A percentile compares a stretch with the other conserved stretches of the same genome.
Evolutionary conservation across 2,888 invertebrate species (phyloP).

Genomic region (Nephrotoma guestfalica): DNA sequence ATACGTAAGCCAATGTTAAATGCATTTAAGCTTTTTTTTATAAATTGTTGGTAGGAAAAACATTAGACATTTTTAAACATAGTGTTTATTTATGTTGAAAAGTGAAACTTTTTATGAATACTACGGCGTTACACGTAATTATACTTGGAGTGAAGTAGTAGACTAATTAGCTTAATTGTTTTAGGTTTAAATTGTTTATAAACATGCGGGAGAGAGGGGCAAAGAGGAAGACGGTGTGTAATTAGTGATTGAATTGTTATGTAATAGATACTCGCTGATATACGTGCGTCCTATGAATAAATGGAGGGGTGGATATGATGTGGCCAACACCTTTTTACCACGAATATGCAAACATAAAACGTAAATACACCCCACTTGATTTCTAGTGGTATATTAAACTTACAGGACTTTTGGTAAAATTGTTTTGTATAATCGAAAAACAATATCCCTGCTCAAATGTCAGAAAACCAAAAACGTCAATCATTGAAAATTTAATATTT

Average conservation of each 20-base stretch:
- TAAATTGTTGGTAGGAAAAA: neutral
- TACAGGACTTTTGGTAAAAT: too few relatives aligned
- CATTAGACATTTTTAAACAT: neutral
- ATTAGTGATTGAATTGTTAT: neutral
- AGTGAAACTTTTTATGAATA: neutral
- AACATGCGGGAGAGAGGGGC: neutral
- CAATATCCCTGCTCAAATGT: too few relatives aligned
- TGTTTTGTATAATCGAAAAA: too few relatives aligned
- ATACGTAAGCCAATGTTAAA: neutral
- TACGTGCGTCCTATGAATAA: too few relatives aligned
- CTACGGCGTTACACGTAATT: neutral
- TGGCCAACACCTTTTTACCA: too few relatives aligned
- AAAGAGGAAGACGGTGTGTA: neutral
- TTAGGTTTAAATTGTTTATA: neutral
- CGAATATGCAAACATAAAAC: too few relatives aligned
- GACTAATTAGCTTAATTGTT: neutral
- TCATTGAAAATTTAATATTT: too few relatives aligned
- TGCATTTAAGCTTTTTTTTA: neutral
- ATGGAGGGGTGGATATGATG: too few relatives aligned
- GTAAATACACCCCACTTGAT: too few relatives aligned
- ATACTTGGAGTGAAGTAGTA: neutral
- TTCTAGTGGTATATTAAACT: too few relatives aligned
- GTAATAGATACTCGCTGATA: neutral
- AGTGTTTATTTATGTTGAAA: neutral
- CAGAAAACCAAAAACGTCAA: too few relatives aligned